Base-by-base conservation (phyloP, 2,113 vertebrate genomes). In the Scytalopus superciliaris region DNA sequence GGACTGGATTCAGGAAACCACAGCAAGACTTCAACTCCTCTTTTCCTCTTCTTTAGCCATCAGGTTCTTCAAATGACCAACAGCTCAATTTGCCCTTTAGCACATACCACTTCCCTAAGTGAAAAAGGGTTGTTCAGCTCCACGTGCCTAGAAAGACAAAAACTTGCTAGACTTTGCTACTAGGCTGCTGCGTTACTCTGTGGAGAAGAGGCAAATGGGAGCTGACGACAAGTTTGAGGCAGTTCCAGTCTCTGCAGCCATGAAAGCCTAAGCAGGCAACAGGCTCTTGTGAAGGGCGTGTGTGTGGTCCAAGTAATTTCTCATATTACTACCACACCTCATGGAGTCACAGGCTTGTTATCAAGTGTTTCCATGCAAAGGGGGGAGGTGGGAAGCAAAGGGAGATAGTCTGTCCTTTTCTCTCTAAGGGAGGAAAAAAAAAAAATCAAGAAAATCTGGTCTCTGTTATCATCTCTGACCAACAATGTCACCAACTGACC, bases 241-340 rank as follows among this genome's bases (percentile, higher is more conserved):
- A 59, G 47, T 83, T 92, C 42, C 60, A 87, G 60, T 72, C 57
- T 68, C 60, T 66, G 64, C 68, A 92, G 60, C 47, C 40, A 3
- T 87, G 52, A 92, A 90, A 93, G 40, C 28, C 47, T 52, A 95
- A 90, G 76, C 4, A 96, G 76, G 90, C 85, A 79, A 92, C 70
- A 86, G 53, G 62, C 50, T 85, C 85, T 64, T 72, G 40, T 72
- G 64, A 86, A 88, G 77, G 90, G 88, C 44, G 53, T 64, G 83
- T 93, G 88, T 94, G 95, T 96, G 96, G 96, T 97, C 94, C 83
- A 78, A 92, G 56, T 30, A 14, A 80, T 90, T 93, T 92, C 90
- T 90, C 44, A 0, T 84, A 94, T 87, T 95, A 94, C 64, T 39
- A 90, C 94, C 96, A 95, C 80, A 49, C 94, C 96, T 95, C 69